phyloP scores from a whole-genome alignment of 2,888 invertebrate genomes.

The Rhodophaea formosa region DNA sequence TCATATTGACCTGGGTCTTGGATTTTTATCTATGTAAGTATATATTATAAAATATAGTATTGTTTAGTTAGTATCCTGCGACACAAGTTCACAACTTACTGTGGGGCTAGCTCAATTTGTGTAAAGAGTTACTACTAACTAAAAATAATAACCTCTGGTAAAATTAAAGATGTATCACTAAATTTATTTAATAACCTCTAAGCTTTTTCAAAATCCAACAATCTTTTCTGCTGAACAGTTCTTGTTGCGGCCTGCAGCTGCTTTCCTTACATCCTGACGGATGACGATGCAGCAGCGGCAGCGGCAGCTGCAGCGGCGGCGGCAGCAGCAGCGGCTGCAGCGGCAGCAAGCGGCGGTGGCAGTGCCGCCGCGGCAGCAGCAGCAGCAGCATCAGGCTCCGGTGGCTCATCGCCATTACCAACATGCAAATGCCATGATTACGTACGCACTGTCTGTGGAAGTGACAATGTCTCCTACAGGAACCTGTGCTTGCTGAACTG shows the following conservation, averaged over 20 bases:
- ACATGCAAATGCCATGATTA: background rate
- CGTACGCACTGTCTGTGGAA: conserved; percentile 39
- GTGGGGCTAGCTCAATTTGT: too few relatives aligned
- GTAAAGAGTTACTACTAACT: too few relatives aligned
- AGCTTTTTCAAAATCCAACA: background rate
- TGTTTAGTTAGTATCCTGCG: too few relatives aligned
- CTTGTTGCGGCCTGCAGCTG: background rate
- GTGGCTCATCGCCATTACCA: background rate
- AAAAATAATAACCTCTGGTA: too few relatives aligned
- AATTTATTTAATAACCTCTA: too few relatives aligned
- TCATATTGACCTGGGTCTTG: too few relatives aligned
- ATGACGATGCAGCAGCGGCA: background rate
- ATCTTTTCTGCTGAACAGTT: background rate
- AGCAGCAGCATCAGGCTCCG: background rate
- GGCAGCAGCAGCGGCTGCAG: background rate
- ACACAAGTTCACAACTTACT: too few relatives aligned
- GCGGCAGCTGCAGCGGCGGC: background rate
- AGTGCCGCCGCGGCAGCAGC: background rate
- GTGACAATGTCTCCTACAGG: conserved; percentile 42
- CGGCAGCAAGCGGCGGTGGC: background rate
- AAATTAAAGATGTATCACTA: too few relatives aligned
- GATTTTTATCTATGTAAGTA: too few relatives aligned
- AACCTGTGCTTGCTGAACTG: conserved; percentile 45
- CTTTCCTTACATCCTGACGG: background rate
- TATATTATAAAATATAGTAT: too few relatives aligned